Evolutionary conservation across 2,888 invertebrate species (phyloP).

Genomic region (Spialia ferax): DNA sequence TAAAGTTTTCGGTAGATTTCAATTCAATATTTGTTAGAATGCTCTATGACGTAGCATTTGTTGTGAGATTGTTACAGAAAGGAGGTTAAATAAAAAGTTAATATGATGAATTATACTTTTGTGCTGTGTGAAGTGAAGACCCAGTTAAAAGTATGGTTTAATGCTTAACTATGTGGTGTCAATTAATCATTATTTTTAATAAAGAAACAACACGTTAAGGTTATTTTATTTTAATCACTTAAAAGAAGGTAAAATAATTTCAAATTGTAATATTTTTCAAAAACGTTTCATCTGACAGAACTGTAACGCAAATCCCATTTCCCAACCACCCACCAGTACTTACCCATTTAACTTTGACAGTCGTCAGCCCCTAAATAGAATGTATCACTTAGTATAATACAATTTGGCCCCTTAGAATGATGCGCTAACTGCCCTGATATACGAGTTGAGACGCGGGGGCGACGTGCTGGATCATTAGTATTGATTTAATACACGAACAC

Average conservation of each 20-base stretch:
- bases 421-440: constrained; percentile 56
- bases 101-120: neutral
- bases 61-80: neutral
- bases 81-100: neutral
- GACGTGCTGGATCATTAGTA: constrained; percentile 38
- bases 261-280: too few relatives aligned
- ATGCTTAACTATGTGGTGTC: too few relatives aligned
- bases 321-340: constrained; percentile 13
- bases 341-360: constrained; percentile 39
- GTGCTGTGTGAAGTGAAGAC: neutral
- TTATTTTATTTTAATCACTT: too few relatives aligned
- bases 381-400: constrained; percentile 80
- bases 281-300: constrained; percentile 1
- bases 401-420: constrained; percentile 67
- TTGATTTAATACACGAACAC: constrained; percentile 37
- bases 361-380: constrained; percentile 62
- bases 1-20: constrained; percentile 21
- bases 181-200: too few relatives aligned
- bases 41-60: neutral
- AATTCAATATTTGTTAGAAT: constrained; percentile 28
- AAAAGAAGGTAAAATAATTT: too few relatives aligned
- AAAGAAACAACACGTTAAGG: too few relatives aligned
- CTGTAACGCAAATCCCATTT: constrained; percentile 23
- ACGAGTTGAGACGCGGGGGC: constrained; percentile 49
- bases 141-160: neutral